phyloP scores from a whole-genome alignment of 2,797 vertebrate genomes.

The Sphenodon punctatus region DNA sequence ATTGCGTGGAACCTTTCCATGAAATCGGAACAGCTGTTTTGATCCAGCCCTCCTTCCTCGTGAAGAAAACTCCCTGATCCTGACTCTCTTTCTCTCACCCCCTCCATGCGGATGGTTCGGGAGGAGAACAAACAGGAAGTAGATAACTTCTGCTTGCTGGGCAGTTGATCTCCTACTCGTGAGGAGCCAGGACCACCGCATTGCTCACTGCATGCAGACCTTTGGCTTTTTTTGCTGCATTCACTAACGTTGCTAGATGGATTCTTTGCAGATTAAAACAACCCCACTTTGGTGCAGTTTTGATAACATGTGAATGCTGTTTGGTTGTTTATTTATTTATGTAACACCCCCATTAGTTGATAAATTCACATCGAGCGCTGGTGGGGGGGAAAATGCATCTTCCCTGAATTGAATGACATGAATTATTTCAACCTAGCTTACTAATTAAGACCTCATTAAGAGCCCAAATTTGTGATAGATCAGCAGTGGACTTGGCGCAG shows the following conservation, averaged over 20 bases:
- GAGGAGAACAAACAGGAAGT: too few species aligned
- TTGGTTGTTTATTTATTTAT: constrained; percentile 21
- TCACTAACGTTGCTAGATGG: rapidly evolving
- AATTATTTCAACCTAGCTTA: constrained; percentile 76
- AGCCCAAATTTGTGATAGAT: constrained; percentile 82
- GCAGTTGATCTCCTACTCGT: too few species aligned
- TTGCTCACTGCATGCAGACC: rapidly evolving
- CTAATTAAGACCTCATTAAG: constrained; percentile 83
- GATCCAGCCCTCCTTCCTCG: too few species aligned
- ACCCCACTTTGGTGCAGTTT: background rate
- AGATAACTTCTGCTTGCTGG: too few species aligned
- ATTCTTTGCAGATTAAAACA: background rate
- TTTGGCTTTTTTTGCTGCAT: too few species aligned
- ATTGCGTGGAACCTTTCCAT: too few species aligned
- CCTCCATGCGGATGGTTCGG: background rate
- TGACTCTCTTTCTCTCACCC: too few species aligned
- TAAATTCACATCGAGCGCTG: background rate
- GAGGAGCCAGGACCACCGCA: background rate
- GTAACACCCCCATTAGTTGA: background rate
- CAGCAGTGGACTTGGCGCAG: constrained; percentile 77
- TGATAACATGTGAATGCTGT: background rate
- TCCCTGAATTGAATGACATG: constrained; percentile 67
- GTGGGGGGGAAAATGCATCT: constrained; percentile 5
- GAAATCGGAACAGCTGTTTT: too few species aligned
- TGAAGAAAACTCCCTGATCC: too few species aligned